These are phyloP conservation scores for Enteromius viviparus DNA, from an alignment of 2,797 vertebrate species.

Conservation along the genomic window DNA sequence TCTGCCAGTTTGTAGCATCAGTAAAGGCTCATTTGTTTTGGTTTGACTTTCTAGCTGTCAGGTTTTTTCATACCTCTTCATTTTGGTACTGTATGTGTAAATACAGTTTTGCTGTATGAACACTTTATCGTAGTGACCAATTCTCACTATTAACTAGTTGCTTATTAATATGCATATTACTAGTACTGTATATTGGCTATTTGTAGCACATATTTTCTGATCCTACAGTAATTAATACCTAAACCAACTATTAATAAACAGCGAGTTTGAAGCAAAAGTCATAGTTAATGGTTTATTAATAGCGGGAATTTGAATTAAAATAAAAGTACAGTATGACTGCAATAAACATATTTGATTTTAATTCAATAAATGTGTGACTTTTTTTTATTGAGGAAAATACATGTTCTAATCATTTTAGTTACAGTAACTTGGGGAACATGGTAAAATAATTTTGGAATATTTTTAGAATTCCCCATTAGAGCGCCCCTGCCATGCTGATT, in stretches of 20 bases:
- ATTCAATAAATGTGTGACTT: background rate
- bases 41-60: background rate
- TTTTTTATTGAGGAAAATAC: background rate
- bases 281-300: background rate
- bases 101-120: background rate
- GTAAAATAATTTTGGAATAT: background rate
- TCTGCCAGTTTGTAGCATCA: background rate
- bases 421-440: background rate
- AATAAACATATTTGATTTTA: background rate
- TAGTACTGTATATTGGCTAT: background rate
- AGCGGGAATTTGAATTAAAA: background rate
- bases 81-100: background rate
- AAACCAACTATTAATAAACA: background rate
- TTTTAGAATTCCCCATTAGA: background rate
- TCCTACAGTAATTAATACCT: background rate
- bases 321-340: background rate
- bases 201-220: background rate
- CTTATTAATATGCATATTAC: background rate
- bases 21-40: background rate
- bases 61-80: background rate
- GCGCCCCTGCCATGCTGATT: background rate
- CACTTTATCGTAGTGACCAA: background rate
- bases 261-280: background rate
- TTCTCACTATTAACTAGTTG: background rate
- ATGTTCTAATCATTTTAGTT: background rate